phyloP scores from a whole-genome alignment of 2,797 vertebrate genomes.

The Lerista edwardsae region DNA sequence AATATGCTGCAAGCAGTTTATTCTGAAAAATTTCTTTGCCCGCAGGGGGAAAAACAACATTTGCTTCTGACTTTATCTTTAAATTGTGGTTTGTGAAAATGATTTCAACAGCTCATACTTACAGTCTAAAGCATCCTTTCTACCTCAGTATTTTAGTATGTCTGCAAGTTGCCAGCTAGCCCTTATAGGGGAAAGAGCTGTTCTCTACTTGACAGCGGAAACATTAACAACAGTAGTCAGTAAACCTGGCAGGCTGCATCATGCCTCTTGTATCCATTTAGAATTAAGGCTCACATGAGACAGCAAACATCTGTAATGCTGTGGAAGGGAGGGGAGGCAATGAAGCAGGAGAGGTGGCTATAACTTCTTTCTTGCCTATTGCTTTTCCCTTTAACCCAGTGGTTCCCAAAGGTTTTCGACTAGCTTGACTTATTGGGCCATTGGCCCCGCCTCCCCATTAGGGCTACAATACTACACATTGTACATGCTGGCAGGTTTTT shows the following conservation, averaged over 20 bases:
- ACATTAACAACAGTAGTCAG: neutral
- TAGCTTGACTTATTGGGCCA: too few relatives aligned
- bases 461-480: too few relatives aligned
- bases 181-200: conserved; percentile 5
- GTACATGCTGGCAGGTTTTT: too few relatives aligned
- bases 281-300: neutral
- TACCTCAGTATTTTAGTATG: fast-evolving
- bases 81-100: neutral
- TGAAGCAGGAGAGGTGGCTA: neutral
- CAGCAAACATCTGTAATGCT: neutral
- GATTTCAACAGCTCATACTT: neutral
- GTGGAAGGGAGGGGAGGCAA: too few relatives aligned
- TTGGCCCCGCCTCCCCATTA: too few relatives aligned
- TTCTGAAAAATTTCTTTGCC: neutral
- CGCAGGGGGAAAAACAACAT: too few relatives aligned
- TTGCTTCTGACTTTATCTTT: neutral
- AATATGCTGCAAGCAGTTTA: neutral
- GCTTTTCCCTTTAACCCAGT: neutral
- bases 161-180: neutral
- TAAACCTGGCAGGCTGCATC: neutral
- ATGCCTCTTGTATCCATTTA: neutral
- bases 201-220: neutral
- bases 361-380: neutral
- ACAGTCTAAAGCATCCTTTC: neutral
- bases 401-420: too few relatives aligned